phyloP scores from a whole-genome alignment of 2,113 vertebrate species.

The Eclectus roratus region DNA sequence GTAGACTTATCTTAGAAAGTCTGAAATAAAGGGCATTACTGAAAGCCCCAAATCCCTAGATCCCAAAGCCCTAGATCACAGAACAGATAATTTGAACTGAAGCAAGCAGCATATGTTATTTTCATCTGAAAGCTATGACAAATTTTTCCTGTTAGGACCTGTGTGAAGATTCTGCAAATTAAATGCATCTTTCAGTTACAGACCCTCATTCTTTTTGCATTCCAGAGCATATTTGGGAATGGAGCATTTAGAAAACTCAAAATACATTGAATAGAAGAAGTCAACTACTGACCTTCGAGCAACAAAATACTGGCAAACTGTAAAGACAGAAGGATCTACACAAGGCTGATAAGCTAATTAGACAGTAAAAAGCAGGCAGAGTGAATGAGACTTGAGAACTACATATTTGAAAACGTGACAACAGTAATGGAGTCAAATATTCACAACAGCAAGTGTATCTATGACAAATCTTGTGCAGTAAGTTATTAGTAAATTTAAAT shows the following conservation, averaged over 20 bases:
- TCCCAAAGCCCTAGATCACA: background rate
- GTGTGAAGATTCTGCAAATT: background rate
- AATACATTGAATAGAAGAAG: background rate
- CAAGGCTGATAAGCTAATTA: background rate
- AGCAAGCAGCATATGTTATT: background rate
- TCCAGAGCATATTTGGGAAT: background rate
- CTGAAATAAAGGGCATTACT: background rate
- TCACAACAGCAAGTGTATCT: background rate
- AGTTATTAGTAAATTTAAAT: background rate
- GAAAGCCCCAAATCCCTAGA: background rate
- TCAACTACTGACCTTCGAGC: background rate
- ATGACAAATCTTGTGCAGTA: background rate
- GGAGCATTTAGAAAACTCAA: background rate
- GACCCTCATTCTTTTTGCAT: background rate
- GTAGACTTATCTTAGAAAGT: background rate
- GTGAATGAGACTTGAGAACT: background rate
- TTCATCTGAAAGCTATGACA: background rate
- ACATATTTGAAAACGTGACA: background rate
- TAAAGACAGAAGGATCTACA: background rate
- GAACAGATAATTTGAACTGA: background rate
- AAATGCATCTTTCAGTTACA: background rate
- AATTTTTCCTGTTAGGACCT: background rate
- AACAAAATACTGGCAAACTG: background rate
- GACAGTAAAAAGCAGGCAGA: background rate
- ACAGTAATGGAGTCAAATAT: background rate